phyloP scores from a whole-genome alignment of 2,113 vertebrate genomes.

The Tringa solitaria region DNA sequence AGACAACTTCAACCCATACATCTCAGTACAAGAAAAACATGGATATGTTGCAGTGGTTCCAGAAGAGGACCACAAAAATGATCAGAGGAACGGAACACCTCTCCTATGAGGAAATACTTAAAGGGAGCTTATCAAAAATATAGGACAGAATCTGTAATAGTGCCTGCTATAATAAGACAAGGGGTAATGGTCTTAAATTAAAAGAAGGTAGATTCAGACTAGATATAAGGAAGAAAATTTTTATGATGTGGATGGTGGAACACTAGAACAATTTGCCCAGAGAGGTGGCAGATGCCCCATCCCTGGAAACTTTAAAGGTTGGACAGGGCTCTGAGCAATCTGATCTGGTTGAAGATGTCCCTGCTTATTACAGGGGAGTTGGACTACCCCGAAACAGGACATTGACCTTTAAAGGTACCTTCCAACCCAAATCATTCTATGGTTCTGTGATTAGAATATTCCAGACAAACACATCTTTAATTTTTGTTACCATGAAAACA shows the following conservation, averaged over 20 bases:
- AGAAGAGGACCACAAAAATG: background rate
- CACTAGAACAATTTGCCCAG: background rate
- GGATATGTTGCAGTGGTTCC: background rate
- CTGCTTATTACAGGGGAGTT: background rate
- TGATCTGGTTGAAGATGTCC: background rate
- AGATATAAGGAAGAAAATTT: background rate
- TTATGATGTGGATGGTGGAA: background rate
- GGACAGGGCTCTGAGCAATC: background rate
- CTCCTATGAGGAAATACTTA: background rate
- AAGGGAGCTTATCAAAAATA: background rate
- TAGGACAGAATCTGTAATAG: background rate
- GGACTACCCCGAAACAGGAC: background rate
- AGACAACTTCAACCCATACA: background rate
- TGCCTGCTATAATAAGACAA: background rate
- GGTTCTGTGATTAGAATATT: background rate
- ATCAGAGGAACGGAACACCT: background rate
- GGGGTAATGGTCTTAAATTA: background rate
- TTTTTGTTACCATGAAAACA: background rate
- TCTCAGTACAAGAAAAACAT: background rate
- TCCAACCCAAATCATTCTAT: background rate
- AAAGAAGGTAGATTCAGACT: background rate
- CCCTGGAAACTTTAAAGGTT: background rate
- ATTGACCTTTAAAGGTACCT: background rate
- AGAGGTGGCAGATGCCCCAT: too few species aligned
- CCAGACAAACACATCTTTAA: background rate